Conservation (phyloP, 2,888 invertebrate species). For the Anthoptus insignis region DNA sequence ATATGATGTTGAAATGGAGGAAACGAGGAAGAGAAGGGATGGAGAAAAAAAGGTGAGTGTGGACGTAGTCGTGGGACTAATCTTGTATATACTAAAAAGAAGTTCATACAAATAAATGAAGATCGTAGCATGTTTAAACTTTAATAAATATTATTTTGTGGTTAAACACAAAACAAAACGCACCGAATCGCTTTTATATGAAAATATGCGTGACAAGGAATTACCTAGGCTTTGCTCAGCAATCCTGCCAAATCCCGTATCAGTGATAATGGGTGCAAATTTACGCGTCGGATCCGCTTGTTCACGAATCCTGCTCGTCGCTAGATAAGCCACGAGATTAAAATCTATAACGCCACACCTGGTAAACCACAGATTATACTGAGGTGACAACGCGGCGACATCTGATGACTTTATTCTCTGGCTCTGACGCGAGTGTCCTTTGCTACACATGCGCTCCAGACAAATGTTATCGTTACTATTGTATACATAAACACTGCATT, state of each 20-base stretch:
- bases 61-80: no score
- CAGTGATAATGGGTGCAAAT: slow-evolving; percentile 68
- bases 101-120: not conserved
- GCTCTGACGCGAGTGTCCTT: no score
- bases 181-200: slow-evolving; percentile 10
- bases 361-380: not conserved
- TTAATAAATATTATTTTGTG: no score
- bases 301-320: slow-evolving; percentile 15
- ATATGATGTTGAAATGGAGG: no score
- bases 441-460: no score
- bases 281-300: slow-evolving; percentile 43
- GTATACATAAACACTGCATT: no score
- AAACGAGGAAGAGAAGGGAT: no score
- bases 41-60: no score
- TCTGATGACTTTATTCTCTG: no score
- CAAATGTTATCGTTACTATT: no score
- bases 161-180: not conserved
- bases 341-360: slow-evolving; percentile 27
- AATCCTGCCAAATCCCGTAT: slow-evolving; percentile 61
- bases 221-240: slow-evolving; percentile 27
- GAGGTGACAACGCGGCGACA: not conserved
- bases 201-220: slow-evolving; percentile 28
- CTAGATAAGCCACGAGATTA: slow-evolving; percentile 25
- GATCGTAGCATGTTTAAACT: not conserved
- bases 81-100: no score